phyloP scores from a whole-genome alignment of 2,113 vertebrate genomes.

The Mastomys natalensis region DNA sequence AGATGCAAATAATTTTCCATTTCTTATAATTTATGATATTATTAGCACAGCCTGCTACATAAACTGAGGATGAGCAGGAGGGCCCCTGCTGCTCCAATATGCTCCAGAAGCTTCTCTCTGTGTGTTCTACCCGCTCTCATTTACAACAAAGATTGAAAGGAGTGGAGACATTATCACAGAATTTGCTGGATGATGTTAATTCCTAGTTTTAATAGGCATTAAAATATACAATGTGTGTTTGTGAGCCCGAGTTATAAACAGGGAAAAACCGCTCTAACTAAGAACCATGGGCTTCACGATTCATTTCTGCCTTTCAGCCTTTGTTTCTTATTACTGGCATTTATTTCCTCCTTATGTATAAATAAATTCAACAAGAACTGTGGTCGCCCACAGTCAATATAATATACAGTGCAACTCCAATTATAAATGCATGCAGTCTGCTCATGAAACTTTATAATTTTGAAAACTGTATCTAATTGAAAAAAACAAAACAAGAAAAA shows the following conservation, averaged over 20 bases:
- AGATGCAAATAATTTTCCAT: constrained; percentile 71
- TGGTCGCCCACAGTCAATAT: constrained; percentile 52
- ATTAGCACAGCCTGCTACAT: constrained; percentile 65
- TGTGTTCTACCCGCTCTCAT: constrained; percentile 25
- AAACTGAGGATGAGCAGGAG: constrained; percentile 70
- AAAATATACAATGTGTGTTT: constrained; percentile 33
- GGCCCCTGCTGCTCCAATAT: constrained; percentile 52
- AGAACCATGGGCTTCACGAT: constrained; percentile 39
- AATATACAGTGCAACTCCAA: constrained; percentile 20
- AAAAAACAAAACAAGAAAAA: neutral
- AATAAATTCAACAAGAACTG: constrained; percentile 61
- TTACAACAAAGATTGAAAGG: neutral
- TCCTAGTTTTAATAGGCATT: constrained; percentile 40
- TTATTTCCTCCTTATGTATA: constrained; percentile 73
- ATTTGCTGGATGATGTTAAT: constrained; percentile 30
- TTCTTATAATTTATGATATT: constrained; percentile 72
- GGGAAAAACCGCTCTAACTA: constrained; percentile 3
- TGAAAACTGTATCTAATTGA: neutral
- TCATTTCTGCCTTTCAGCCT: constrained; percentile 50
- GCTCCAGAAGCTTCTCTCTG: constrained; percentile 40
- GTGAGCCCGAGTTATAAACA: constrained; percentile 30
- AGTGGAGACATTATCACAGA: constrained; percentile 28
- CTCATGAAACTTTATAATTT: neutral
- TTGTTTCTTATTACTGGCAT: constrained; percentile 65
- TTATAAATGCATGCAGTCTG: neutral